These are phyloP conservation scores for Heteromurus nitidus DNA, from an alignment of 2,888 invertebrate species.

Conservation along the genomic window DNA sequence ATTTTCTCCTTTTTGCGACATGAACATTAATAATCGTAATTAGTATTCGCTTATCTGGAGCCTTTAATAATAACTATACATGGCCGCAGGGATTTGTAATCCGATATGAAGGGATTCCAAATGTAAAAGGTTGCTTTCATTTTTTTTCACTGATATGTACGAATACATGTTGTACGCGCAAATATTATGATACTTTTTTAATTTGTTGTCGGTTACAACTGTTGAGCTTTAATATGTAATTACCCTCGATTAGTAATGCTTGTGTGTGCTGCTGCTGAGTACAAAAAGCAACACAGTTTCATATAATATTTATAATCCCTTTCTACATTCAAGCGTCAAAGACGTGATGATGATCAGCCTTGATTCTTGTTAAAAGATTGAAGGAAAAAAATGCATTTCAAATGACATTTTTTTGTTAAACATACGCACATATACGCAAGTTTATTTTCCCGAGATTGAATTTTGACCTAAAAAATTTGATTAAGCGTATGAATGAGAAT, in stretches of 20 bases:
- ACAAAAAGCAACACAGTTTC: slow-evolving; percentile 9
- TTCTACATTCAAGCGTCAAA: slow-evolving; percentile 11
- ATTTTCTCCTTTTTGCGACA: slow-evolving; percentile 66
- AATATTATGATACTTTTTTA: slow-evolving; percentile 55
- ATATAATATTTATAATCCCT: slow-evolving; percentile 17
- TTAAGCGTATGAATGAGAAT: not conserved
- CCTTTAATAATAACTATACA: slow-evolving; percentile 53
- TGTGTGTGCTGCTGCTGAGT: not conserved
- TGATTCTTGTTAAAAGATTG: slow-evolving; percentile 31
- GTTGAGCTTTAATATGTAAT: slow-evolving; percentile 47
- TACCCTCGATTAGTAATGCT: slow-evolving; percentile 38
- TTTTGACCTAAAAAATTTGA: slow-evolving; percentile 10
- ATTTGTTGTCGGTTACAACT: slow-evolving; percentile 56
- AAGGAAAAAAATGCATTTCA: no score
- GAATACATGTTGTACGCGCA: slow-evolving; percentile 1
- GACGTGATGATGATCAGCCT: slow-evolving; percentile 37
- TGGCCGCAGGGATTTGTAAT: slow-evolving; percentile 49
- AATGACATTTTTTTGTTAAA: no score
- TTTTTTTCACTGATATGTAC: not conserved
- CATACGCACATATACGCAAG: not conserved
- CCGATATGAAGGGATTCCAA: slow-evolving; percentile 46
- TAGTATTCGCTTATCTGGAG: slow-evolving; percentile 66
- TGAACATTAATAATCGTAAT: slow-evolving; percentile 64
- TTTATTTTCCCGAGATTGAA: slow-evolving; percentile 2
- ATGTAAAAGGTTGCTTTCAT: not conserved